A percentile compares a stretch with the other conserved stretches of the same genome.
Conservation (phyloP, 2,888 invertebrate genomes). For the Lasioglossum lativentre region DNA sequence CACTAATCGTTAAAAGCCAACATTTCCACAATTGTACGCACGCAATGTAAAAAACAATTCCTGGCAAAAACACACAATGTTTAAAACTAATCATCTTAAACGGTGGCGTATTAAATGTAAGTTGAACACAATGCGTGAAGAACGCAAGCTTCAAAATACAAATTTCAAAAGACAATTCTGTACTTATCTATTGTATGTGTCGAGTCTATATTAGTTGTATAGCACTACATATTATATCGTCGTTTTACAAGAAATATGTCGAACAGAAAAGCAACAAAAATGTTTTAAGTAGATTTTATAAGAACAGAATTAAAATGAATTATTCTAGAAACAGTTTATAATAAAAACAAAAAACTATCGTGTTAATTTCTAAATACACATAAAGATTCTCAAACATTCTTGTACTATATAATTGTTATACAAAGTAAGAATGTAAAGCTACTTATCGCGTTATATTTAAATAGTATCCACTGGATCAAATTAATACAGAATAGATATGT, state of each 20-base stretch:
- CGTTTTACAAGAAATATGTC: conserved; percentile 35
- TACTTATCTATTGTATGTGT: conserved; percentile 11
- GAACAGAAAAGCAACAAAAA: conserved; percentile 36
- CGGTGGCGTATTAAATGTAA: conserved; percentile 30
- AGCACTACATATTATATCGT: conserved; percentile 22
- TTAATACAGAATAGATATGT: conserved; percentile 41
- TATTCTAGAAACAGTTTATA: conserved; percentile 7
- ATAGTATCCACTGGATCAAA: conserved; percentile 29
- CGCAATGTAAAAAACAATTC: conserved; percentile 33
- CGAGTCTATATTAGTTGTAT: not conserved
- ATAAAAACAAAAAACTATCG: not conserved
- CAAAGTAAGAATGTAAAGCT: conserved; percentile 35
- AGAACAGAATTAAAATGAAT: conserved; percentile 8
- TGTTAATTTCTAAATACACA: conserved; percentile 5
- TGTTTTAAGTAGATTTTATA: conserved; percentile 15
- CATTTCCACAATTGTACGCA: conserved; percentile 7
- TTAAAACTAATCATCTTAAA: conserved; percentile 24
- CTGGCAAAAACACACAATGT: conserved; percentile 13
- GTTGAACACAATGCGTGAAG: conserved; percentile 45
- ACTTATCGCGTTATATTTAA: conserved; percentile 22
- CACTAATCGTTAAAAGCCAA: conserved; percentile 35
- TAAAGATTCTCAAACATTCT: conserved; percentile 9
- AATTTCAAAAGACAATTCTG: conserved; percentile 21
- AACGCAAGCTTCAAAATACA: conserved; percentile 22
- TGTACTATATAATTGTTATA: conserved; percentile 26